Evolutionary conservation across 35 echinoderm and acorn worm species (phyloP).

Genomic region (Ptychodera flava): DNA sequence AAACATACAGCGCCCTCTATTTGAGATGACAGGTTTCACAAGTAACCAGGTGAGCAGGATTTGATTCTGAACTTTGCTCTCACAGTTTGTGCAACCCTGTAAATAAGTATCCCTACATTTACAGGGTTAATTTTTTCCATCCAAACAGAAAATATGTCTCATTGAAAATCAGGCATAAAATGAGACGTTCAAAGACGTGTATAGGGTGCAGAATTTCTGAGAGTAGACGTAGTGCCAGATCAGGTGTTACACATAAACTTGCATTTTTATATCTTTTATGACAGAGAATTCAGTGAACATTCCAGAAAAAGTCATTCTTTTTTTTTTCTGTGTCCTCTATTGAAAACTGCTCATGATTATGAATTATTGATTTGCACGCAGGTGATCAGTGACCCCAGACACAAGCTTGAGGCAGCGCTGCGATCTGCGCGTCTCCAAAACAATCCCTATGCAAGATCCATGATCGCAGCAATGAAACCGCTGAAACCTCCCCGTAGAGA

Average conservation of each 20-base stretch:
- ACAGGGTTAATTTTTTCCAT: neutral
- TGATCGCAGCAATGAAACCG: conserved; percentile 69
- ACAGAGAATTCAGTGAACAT: no score
- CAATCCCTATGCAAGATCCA: conserved; percentile 83
- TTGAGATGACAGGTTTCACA: conserved; percentile 76
- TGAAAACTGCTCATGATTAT: no score
- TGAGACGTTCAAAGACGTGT: neutral
- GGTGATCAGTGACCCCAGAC: conserved; percentile 67
- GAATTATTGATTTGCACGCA: no score
- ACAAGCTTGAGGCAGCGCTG: conserved; percentile 69
- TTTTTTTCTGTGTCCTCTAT: no score
- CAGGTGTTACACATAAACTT: no score
- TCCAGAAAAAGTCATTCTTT: no score
- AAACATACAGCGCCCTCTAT: conserved; percentile 90
- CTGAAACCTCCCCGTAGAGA: conserved; percentile 70
- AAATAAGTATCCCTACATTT: neutral
- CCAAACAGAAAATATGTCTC: neutral
- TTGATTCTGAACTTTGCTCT: neutral
- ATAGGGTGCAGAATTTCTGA: no score
- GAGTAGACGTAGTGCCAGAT: no score
- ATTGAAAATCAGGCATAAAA: neutral
- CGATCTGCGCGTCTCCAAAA: conserved; percentile 77
- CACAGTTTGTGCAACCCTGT: neutral
- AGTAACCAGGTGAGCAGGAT: conserved; percentile 47
- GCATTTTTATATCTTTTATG: no score